Conservation (phyloP, 1,140 invertebrate genomes). For the Drosophila erecta region DNA sequence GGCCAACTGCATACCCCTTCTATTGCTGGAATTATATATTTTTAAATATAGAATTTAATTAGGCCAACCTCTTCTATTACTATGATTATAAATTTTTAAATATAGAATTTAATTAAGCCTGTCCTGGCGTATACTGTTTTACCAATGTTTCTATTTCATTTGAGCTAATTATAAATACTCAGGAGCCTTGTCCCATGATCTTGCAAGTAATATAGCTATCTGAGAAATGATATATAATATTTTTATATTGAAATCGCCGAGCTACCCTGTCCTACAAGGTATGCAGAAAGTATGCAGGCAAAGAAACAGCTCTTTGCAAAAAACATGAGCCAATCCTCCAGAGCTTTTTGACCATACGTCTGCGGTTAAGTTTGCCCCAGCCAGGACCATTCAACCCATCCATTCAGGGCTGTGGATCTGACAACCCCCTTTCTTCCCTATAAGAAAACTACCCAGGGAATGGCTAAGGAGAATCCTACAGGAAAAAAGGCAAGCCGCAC, state of each 20-base stretch:
- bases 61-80: no score
- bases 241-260: not conserved
- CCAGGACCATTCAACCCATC: slow-evolving; percentile 39
- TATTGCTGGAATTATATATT: no score
- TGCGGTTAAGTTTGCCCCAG: slow-evolving; percentile 71
- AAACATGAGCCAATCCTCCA: slow-evolving; percentile 77
- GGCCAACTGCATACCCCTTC: slow-evolving; percentile 5
- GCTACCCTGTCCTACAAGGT: slow-evolving; percentile 25
- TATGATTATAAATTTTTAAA: no score
- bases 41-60: no score
- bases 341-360: slow-evolving; percentile 77
- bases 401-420: slow-evolving; percentile 4
- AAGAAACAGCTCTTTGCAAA: slow-evolving; percentile 56
- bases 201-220: no score
- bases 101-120: no score
- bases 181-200: no score
- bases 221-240: no score
- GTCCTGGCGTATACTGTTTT: no score
- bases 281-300: slow-evolving; percentile 46
- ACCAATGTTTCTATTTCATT: no score
- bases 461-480: slow-evolving; percentile 12
- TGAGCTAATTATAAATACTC: no score
- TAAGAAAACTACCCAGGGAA: slow-evolving; percentile 38
- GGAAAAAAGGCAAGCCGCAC: slow-evolving; percentile 35
- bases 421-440: slow-evolving; percentile 2